Conservation (phyloP, 2,113 vertebrate species). For the Bufo bufo region DNA sequence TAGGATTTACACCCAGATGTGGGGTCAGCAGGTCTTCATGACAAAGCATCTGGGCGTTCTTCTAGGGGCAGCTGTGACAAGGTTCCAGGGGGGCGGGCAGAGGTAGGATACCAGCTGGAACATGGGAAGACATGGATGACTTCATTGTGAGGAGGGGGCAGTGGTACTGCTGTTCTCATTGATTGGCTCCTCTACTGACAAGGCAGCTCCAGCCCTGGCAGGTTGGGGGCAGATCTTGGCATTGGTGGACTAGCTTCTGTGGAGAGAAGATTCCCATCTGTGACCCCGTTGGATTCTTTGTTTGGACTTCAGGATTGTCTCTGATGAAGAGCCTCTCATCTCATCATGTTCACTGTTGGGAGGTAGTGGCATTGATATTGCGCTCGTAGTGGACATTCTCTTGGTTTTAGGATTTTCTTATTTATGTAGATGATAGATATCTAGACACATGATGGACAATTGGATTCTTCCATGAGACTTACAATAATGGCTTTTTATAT, state of each 20-base stretch:
- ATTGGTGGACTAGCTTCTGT: neutral
- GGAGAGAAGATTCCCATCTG: neutral
- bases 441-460: no score
- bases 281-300: neutral
- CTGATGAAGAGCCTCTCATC: neutral
- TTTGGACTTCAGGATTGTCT: constrained; percentile 2
- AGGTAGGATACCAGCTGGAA: neutral
- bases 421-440: no score
- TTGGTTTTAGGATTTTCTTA: no score
- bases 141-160: constrained; percentile 13
- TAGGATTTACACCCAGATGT: neutral
- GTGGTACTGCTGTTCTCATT: no score
- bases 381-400: neutral
- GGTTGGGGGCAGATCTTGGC: neutral
- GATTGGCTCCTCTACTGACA: constrained; percentile 22
- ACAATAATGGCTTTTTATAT: no score
- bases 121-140: neutral
- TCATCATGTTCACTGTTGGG: constrained; percentile 24
- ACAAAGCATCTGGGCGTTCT: no score
- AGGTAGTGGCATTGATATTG: neutral
- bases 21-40: neutral
- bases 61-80: no score
- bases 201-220: constrained; percentile 2
- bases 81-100: neutral
- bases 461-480: no score